Conservation (phyloP, 2,888 invertebrate genomes). For the Drosophila mayaguana region DNA sequence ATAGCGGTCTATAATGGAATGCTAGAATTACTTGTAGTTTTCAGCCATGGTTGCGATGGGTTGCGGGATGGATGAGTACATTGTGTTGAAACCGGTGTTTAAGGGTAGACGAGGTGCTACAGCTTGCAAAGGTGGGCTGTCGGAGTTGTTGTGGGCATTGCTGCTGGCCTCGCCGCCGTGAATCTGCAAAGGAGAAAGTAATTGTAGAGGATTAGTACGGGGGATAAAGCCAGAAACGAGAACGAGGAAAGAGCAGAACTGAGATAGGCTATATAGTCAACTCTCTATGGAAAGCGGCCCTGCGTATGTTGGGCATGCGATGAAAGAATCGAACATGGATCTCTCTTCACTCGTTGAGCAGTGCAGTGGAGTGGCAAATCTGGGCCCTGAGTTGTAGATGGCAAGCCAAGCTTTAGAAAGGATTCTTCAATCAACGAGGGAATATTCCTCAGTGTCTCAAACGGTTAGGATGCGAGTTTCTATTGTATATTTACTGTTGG, state of each 20-base stretch:
- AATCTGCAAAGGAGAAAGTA: conserved; percentile 37
- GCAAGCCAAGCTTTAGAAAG: too few species aligned
- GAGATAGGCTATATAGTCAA: too few species aligned
- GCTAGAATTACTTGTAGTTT: conserved; percentile 90
- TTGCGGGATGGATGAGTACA: conserved; percentile 98
- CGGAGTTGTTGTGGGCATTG: conserved; percentile 83
- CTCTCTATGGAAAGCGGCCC: too few species aligned
- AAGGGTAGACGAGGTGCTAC: conserved; percentile 89
- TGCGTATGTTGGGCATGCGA: too few species aligned
- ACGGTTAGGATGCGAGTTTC: background rate
- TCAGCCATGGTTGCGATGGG: conserved; percentile 97
- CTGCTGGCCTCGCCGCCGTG: conserved; percentile 84
- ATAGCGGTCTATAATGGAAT: background rate
- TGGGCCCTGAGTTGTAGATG: too few species aligned
- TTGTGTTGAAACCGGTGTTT: conserved; percentile 95
- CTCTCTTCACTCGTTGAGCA: too few species aligned
- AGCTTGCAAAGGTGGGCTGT: conserved; percentile 86
- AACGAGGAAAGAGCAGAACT: too few species aligned
- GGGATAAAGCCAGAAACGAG: background rate
- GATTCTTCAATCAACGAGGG: background rate
- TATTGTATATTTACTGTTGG: conserved; percentile 52
- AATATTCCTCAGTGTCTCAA: background rate
- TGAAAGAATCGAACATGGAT: too few species aligned
- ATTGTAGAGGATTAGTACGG: background rate
- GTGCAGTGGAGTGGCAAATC: too few species aligned